Evolutionary conservation across 64 coral and sea anemone genomes (phyloP), one percentile per base, ranked within the genome.

Genomic region (Acropora yongei): DNA sequence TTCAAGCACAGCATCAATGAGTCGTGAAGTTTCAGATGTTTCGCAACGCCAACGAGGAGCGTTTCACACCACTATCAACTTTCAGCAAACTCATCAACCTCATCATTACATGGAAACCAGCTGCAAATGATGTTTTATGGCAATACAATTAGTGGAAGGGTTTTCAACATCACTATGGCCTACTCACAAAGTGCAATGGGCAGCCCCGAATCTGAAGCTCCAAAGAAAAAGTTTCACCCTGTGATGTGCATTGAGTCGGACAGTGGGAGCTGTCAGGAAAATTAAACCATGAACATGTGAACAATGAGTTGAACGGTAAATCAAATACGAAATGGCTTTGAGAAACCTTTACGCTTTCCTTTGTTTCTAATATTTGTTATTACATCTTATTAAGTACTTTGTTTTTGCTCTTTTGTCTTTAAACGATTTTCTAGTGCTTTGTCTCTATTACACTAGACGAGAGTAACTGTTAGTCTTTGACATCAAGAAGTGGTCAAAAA

Each of bases 81-180:
- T 82, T 49, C 79, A 82, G 67, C 67, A 69, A 82, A n/a, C 30
- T 82, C 79, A 66, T 84, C 81, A 14, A 84, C 81, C 44, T 84
- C 81, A 41, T 84, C 60, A 43, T 43, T 84, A 14, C 53, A 84
- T 66, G 81, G 69, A 84, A 84, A 84, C 66, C 81, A 84, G 66
- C 57, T 84, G 66, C 81, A 84, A 84, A 84, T 61, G 16, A 84
- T 84, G 53, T 84, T 84, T 84, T 84, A 84, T 68, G 81, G 81
- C 57, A 84, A 84, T 44, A 68, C 81, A 66, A 68, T 84, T 66
- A 68, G 12, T 12, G 81, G 81, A 84, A 61, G 55, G 66, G 40
- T 66, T 66, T 84, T 84, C 66, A 57, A 84, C 66, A 84, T 68
- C 49, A 84, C 40, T 84, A 84, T 84, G 82, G 55, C 82, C 57